phyloP scores from a whole-genome alignment of 2,797 vertebrate genomes.

The Typhlichthys eigenmanni region DNA sequence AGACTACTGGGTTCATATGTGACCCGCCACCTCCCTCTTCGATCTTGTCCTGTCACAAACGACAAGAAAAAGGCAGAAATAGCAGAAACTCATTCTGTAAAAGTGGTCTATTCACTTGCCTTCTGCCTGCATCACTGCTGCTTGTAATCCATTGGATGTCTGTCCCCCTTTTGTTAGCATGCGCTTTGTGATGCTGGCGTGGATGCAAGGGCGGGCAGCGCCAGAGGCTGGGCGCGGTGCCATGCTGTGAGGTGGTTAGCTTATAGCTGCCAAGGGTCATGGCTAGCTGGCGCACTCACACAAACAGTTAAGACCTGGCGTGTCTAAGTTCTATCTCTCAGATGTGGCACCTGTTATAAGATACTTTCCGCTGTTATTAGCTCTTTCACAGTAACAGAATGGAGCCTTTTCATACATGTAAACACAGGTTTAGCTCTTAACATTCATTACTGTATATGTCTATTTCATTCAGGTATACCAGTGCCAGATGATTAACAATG shows the following conservation, averaged over 20 bases:
- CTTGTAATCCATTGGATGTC: conserved; percentile 22
- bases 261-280: conserved; percentile 40
- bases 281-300: conserved; percentile 13
- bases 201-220: conserved; percentile 27
- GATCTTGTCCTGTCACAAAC: no score
- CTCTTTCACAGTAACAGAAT: not conserved
- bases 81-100: not conserved
- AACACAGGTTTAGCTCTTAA: no score
- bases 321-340: not conserved
- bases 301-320: conserved; percentile 21
- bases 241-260: conserved; percentile 9
- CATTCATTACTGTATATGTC: no score
- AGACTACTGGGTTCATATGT: not conserved
- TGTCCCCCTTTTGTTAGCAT: conserved; percentile 24
- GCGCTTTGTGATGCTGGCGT: conserved; percentile 37
- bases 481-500: no score
- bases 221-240: conserved; percentile 26
- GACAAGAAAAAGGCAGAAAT: no score
- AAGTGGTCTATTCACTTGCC: not conserved
- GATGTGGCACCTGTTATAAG: not conserved
- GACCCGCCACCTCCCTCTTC: no score
- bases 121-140: not conserved
- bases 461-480: no score
- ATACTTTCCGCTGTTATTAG: not conserved
- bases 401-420: not conserved